Conservation (phyloP, 2,797 vertebrate genomes). For the Apodemus agrarius region DNA sequence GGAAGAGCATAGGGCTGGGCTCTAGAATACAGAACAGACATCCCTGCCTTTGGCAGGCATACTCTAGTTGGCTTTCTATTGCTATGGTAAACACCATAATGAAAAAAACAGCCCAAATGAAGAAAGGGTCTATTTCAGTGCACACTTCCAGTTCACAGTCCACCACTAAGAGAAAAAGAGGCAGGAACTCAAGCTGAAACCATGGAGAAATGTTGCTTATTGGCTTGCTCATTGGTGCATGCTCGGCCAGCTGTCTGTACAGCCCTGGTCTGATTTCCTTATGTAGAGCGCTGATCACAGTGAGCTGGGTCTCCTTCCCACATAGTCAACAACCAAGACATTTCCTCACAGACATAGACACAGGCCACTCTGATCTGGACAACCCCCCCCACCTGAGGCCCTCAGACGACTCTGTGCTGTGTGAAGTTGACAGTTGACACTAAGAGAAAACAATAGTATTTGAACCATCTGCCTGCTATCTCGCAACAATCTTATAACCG, state of each 20-base stretch:
- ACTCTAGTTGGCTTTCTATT: background rate
- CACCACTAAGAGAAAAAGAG: too few species aligned
- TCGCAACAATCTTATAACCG: background rate
- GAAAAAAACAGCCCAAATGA: background rate
- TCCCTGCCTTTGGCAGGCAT: background rate
- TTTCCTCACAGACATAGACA: background rate
- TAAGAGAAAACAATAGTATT: background rate
- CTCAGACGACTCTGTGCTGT: background rate
- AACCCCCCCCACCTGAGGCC: too few species aligned
- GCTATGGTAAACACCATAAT: background rate
- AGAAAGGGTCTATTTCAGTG: background rate
- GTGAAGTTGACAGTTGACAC: background rate
- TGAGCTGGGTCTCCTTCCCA: background rate
- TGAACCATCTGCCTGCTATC: background rate
- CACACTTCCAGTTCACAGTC: background rate
- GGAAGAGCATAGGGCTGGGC: background rate
- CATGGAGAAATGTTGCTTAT: too few species aligned
- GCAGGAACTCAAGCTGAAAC: background rate
- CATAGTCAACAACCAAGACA: background rate
- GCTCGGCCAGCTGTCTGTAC: too few species aligned
- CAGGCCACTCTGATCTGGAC: background rate
- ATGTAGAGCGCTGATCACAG: background rate
- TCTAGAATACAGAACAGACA: background rate
- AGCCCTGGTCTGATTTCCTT: background rate
- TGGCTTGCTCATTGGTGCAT: background rate